Base-by-base conservation (phyloP, 2,797 vertebrate genomes). In the Amblyopsis hoosieri region DNA sequence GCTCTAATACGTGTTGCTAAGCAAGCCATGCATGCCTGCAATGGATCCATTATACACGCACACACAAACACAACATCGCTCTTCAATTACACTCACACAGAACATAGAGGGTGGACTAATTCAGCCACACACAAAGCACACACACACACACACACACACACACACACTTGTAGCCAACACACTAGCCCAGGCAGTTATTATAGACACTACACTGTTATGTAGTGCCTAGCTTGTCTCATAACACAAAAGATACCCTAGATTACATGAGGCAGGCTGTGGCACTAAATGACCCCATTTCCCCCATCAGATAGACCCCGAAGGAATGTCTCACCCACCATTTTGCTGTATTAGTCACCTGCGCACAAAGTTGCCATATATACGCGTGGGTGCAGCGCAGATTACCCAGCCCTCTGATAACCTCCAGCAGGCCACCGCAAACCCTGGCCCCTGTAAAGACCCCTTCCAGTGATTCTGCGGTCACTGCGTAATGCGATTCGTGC, bases 341-440 rank as follows among this genome's bases (percentile, higher is more conserved):
- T 81, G 79, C 81, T 79, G 76, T 55, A 85, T 88, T 89, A 87
- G 78, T 75, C 80, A 85, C 74, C 78, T 78, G 71, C 60, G 75
- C 74, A 71, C 85, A 84, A 67, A 63, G 76, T 73, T 65, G 72
- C 61, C 77, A 3, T 64, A 81, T 84, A 78, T 61, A 77, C 77
- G 82, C 76, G 73, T 60, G 71, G 66, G 45, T 71, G 72, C 68
- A 68, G 49, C 4, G 15, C 76, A 62, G 75, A 79, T 64, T 42
- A 71, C 17, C 52, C 52, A 12, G 5, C 51, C 14, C 50, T 14
- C 50, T 17, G 52, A 29, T 54, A 31, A 19, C 71, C 78, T 55
- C 62, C 0, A 62, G 63, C 42, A 56, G 59, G 50, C 60, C 46
- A 37, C 66, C 19, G 1, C 4, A 67, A 56, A 42, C 57, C 52